These are phyloP conservation scores for Synergus umbraculus DNA, from an alignment of 2,888 invertebrate species.

Conservation along the genomic window DNA sequence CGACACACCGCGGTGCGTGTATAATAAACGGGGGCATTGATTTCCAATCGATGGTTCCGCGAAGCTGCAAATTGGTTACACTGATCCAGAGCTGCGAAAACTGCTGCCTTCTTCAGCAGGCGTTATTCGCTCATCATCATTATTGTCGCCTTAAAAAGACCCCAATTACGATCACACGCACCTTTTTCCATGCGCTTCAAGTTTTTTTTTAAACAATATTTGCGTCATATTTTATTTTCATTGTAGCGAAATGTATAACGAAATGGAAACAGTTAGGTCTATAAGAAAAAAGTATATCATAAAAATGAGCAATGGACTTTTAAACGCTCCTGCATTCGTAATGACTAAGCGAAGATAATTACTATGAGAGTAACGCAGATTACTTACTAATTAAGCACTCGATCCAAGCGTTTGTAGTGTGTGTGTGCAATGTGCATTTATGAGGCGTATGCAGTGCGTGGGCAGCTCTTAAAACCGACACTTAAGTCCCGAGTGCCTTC, in stretches of 20 bases:
- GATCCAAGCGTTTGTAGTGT: conserved; percentile 8
- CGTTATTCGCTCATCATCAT: conserved; percentile 22
- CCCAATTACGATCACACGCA: conserved; percentile 13
- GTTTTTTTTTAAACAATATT: background rate
- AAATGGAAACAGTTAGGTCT: too few species aligned
- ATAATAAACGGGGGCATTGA: conserved; percentile 60
- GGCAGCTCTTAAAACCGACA: conserved; percentile 16
- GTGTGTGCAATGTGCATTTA: conserved; percentile 22
- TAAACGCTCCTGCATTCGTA: background rate
- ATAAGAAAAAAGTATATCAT: too few species aligned
- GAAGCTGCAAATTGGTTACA: conserved; percentile 55
- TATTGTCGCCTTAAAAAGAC: background rate
- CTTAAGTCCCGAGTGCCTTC: background rate
- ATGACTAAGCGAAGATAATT: conserved; percentile 21
- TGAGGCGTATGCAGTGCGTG: conserved; percentile 14
- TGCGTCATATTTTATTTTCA: too few species aligned
- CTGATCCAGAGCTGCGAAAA: conserved; percentile 31
- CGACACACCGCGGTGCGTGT: conserved; percentile 43
- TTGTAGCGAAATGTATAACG: too few species aligned
- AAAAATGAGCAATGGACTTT: background rate
- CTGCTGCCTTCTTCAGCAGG: background rate
- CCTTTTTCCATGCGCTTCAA: background rate
- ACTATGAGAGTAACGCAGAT: background rate
- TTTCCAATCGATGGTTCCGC: conserved; percentile 60
- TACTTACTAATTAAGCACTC: conserved; percentile 23